Conservation (phyloP, 2,888 invertebrate genomes). For the Agonopterix subpropinquella region DNA sequence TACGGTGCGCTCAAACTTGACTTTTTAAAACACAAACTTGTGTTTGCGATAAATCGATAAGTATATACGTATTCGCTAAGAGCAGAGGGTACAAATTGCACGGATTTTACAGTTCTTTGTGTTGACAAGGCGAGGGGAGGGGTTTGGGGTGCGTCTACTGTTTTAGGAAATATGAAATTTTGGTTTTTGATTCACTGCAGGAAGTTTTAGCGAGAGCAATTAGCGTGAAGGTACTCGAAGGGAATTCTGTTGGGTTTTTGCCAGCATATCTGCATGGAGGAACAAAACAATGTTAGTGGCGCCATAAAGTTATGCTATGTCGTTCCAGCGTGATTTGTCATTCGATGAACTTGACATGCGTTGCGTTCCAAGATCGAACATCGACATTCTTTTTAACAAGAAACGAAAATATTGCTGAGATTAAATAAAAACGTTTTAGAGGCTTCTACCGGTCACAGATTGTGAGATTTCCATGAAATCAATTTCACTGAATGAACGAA, state of each 20-base stretch:
- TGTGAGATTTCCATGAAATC: too few relatives aligned
- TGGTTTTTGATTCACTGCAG: conserved; percentile 26
- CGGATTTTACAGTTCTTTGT: conserved; percentile 63
- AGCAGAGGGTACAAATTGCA: conserved; percentile 68
- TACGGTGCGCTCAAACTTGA: conserved; percentile 21
- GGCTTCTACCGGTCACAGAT: too few relatives aligned
- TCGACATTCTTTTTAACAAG: too few relatives aligned
- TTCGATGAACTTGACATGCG: not conserved
- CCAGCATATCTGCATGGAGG: conserved; percentile 3
- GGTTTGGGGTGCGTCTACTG: conserved; percentile 47
- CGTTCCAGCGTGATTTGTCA: not conserved
- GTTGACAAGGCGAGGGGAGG: conserved; percentile 43
- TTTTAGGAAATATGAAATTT: conserved; percentile 60
- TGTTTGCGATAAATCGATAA: conserved; percentile 72
- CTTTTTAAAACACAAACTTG: conserved; percentile 56
- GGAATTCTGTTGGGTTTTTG: conserved; percentile 6
- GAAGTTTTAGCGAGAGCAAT: conserved; percentile 16
- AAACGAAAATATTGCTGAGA: too few relatives aligned
- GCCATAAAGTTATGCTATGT: conserved; percentile 1
- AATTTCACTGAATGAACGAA: too few relatives aligned
- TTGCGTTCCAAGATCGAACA: not conserved
- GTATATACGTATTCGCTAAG: conserved; percentile 54
- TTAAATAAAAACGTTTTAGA: too few relatives aligned
- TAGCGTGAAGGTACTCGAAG: conserved; percentile 5
- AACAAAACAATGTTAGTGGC: conserved; percentile 3